phyloP scores from a whole-genome alignment of 2,888 invertebrate genomes.

The Cantharis nigra region DNA sequence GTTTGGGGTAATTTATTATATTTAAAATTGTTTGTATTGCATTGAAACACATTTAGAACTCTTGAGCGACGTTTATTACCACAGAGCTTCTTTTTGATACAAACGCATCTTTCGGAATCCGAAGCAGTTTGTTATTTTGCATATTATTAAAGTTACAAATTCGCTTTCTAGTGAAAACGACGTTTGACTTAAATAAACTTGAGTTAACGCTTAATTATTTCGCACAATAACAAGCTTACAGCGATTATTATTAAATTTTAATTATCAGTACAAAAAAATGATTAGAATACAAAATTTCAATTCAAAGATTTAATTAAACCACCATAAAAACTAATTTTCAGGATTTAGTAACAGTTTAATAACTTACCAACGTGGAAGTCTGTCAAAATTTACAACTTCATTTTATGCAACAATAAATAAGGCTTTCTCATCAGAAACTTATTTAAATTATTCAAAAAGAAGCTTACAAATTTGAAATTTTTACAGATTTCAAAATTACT shows the following conservation, averaged over 20 bases:
- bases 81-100: slow-evolving; percentile 12
- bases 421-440: neutral
- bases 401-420: neutral
- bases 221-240: neutral
- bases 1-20: slow-evolving; percentile 1
- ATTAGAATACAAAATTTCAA: neutral
- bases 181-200: neutral
- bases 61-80: slow-evolving; percentile 22
- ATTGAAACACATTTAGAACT: slow-evolving; percentile 20
- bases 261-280: neutral
- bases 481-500: neutral
- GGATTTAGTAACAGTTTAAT: neutral
- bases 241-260: neutral
- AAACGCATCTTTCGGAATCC: slow-evolving; percentile 22
- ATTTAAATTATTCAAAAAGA: neutral
- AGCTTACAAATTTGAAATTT: neutral
- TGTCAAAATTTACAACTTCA: neutral
- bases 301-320: neutral
- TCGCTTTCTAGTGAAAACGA: neutral
- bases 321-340: neutral
- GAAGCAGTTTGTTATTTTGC: slow-evolving; percentile 12
- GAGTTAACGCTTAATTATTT: neutral
- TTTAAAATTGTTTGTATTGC: slow-evolving; percentile 14
- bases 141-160: neutral
- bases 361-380: neutral